A percentile compares a stretch with the other conserved stretches of the same genome.
Conservation (phyloP, 2,888 invertebrate species). For the Morpho deidamia region DNA sequence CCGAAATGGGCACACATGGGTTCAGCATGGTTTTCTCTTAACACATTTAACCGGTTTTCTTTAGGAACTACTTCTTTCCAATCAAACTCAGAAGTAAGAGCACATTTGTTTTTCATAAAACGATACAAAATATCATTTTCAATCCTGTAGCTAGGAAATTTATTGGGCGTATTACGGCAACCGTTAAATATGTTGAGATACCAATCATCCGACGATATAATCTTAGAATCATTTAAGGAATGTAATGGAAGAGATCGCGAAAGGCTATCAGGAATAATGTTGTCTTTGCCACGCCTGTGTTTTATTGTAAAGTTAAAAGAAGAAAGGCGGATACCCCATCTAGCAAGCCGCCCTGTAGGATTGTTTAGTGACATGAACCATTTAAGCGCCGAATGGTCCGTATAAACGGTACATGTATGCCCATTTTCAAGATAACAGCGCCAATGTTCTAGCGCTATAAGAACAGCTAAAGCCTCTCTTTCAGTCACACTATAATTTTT, state of each 20-base stretch:
- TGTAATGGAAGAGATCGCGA: too few species aligned
- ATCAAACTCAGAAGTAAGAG: conserved; percentile 20
- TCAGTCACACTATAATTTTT: conserved; percentile 28
- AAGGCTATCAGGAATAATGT: conserved; percentile 26
- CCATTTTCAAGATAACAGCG: conserved; percentile 31
- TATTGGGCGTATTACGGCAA: conserved; percentile 15
- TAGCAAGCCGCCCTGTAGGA: conserved; percentile 28
- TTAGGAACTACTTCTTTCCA: conserved; percentile 27
- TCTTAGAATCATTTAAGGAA: background rate
- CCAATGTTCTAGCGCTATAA: conserved; percentile 32
- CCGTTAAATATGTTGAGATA: conserved; percentile 22
- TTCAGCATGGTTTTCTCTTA: conserved; percentile 15
- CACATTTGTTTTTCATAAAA: conserved; percentile 14
- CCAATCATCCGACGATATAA: conserved; percentile 19
- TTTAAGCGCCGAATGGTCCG: conserved; percentile 29
- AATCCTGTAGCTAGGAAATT: conserved; percentile 8
- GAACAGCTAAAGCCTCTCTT: conserved; percentile 29
- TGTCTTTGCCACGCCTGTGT: conserved; percentile 27
- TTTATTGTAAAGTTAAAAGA: conserved; percentile 25
- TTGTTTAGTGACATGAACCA: conserved; percentile 27
- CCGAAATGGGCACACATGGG: conserved; percentile 19
- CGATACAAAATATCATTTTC: conserved; percentile 13
- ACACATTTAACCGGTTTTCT: conserved; percentile 10
- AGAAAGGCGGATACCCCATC: conserved; percentile 29
- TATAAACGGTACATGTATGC: conserved; percentile 23